Percentiles rank a stretch among this genome's conserved stretches.
Conservation (phyloP, 2,113 vertebrate species). For the Scomber japonicus region DNA sequence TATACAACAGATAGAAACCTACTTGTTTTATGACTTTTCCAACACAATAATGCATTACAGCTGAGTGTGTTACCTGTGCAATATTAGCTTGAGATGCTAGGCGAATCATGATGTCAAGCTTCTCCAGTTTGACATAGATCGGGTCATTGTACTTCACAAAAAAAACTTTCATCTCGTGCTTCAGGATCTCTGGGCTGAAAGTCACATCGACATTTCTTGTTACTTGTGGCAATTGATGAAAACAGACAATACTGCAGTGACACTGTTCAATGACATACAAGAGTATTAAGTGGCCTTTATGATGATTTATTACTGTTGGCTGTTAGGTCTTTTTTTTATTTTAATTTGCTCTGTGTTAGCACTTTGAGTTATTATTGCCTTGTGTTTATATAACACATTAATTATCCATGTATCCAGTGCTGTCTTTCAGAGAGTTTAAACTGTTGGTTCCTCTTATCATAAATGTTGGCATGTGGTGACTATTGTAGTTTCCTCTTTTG, state of each 20-base stretch:
- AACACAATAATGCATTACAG: not conserved
- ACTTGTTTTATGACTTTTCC: not conserved
- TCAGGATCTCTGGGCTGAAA: conserved; percentile 94
- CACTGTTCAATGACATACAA: too few species aligned
- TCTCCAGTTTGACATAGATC: conserved; percentile 98
- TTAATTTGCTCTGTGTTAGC: too few species aligned
- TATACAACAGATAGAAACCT: not conserved
- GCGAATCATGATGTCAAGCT: conserved; percentile 99
- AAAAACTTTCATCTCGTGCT: conserved; percentile 99
- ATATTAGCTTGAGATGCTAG: conserved; percentile 98
- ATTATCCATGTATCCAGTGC: too few species aligned
- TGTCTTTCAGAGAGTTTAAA: too few species aligned
- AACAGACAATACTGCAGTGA: not conserved
- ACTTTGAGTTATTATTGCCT: too few species aligned
- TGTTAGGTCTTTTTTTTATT: too few species aligned
- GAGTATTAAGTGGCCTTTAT: too few species aligned
- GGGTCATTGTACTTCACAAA: conserved; percentile 99
- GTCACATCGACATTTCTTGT: conserved; percentile 1
- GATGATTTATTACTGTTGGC: too few species aligned
- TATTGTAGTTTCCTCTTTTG: too few species aligned
- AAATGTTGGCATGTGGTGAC: too few species aligned
- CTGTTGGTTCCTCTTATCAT: too few species aligned
- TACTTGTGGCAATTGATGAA: not conserved
- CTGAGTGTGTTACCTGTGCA: conserved; percentile 88
- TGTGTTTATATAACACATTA: too few species aligned